A percentile compares a stretch with the other conserved stretches of the same genome.
Evolutionary conservation across 2,797 vertebrate species (phyloP).

Genomic region (Monodelphis domestica): DNA sequence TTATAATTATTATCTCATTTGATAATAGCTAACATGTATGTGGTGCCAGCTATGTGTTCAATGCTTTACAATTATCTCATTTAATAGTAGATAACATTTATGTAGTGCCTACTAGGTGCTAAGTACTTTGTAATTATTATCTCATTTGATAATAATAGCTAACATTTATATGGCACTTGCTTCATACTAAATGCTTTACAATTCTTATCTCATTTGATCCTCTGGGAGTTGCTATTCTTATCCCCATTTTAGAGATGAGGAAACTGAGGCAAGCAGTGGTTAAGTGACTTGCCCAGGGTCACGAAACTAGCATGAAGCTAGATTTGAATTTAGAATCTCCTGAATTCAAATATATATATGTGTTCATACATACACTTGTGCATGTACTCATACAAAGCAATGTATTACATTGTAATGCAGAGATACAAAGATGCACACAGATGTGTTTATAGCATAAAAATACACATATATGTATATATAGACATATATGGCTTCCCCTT

Average conservation of each 20-base stretch:
- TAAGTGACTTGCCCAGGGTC: neutral
- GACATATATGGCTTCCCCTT: accelerated
- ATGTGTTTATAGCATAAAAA: too few species aligned
- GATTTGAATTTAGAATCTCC: neutral
- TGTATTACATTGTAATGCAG: too few species aligned
- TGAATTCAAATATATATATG: neutral
- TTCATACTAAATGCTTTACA: too few species aligned
- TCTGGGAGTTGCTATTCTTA: neutral
- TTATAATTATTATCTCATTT: too few species aligned
- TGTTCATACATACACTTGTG: neutral
- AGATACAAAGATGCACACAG: too few species aligned
- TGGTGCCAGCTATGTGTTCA: too few species aligned
- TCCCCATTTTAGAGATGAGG: neutral
- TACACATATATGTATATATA: neutral
- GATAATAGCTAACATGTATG: too few species aligned
- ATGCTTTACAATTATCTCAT: neutral
- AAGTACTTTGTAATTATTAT: neutral
- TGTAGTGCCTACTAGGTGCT: neutral
- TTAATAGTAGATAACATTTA: neutral
- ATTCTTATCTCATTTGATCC: neutral
- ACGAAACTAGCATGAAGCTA: neutral
- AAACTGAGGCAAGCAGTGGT: neutral
- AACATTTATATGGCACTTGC: too few species aligned
- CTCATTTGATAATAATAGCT: neutral
- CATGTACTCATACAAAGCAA: too few species aligned